These are phyloP conservation scores for Sebastes oblongus DNA, from an alignment of 2,797 vertebrate species.

Conservation along the genomic window DNA sequence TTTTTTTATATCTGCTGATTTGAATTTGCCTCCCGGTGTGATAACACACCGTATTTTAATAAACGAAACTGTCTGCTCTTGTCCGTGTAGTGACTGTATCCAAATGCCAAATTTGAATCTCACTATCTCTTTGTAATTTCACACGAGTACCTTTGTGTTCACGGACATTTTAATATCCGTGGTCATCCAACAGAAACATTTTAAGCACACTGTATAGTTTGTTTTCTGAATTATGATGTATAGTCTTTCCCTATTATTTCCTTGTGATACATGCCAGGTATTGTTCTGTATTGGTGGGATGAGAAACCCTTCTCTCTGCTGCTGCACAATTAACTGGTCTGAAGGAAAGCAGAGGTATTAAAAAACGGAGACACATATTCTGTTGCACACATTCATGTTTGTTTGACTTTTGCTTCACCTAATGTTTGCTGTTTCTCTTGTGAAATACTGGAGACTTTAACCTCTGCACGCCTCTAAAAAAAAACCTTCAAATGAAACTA, in stretches of 20 bases:
- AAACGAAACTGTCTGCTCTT: background rate
- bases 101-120: background rate
- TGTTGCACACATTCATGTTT: rapidly evolving
- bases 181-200: background rate
- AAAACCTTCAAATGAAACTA: too few relatives aligned
- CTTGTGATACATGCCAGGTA: too few relatives aligned
- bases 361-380: background rate
- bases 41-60: background rate
- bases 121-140: background rate
- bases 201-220: too few relatives aligned
- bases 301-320: too few relatives aligned
- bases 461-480: background rate
- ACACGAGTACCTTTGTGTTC: too few relatives aligned
- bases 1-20: background rate
- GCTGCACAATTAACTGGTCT: too few relatives aligned
- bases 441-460: background rate
- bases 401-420: background rate
- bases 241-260: background rate
- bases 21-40: background rate
- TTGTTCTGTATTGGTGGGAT: too few relatives aligned
- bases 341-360: background rate
- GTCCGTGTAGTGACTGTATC: background rate
- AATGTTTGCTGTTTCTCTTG: background rate
- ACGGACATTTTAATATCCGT: background rate
- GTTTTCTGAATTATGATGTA: background rate